Evolutionary conservation across 2,888 invertebrate species (phyloP).

Genomic region (Brachypterus glaber): DNA sequence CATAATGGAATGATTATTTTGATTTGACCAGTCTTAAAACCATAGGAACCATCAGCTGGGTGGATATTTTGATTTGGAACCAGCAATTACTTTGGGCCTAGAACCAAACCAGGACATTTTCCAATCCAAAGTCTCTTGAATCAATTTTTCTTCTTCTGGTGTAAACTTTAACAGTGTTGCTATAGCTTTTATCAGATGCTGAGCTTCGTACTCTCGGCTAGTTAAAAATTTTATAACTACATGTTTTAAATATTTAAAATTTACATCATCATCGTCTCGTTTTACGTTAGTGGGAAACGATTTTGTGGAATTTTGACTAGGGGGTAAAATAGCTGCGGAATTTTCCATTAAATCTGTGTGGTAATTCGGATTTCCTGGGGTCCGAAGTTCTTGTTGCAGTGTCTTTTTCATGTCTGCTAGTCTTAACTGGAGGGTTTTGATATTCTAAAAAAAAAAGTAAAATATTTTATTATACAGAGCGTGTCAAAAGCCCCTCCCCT

Average conservation of each 20-base stretch:
- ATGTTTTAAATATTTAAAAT: slow-evolving; percentile 82
- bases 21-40: too few relatives aligned
- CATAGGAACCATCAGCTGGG: slow-evolving; percentile 49
- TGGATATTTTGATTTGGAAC: slow-evolving; percentile 47
- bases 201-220: slow-evolving; percentile 76
- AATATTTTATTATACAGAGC: too few relatives aligned
- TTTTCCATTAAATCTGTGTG: slow-evolving; percentile 47
- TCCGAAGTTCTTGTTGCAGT: slow-evolving; percentile 72
- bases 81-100: slow-evolving; percentile 45
- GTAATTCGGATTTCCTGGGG: slow-evolving; percentile 39
- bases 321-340: slow-evolving; percentile 54
- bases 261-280: slow-evolving; percentile 55
- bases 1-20: too few relatives aligned
- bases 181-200: slow-evolving; percentile 82
- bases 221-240: slow-evolving; percentile 89
- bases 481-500: too few relatives aligned
- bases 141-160: slow-evolving; percentile 75
- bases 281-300: slow-evolving; percentile 36
- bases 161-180: slow-evolving; percentile 74
- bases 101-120: slow-evolving; percentile 64
- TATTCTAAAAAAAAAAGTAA: slow-evolving; percentile 52
- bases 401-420: slow-evolving; percentile 87
- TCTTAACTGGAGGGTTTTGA: slow-evolving; percentile 80
- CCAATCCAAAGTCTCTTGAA: slow-evolving; percentile 70
- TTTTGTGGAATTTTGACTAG: slow-evolving; percentile 46